Evolutionary conservation across 2,113 vertebrate genomes (phyloP), one percentile per base, ranked within the genome.

Genomic region (Acanthochromis polyacanthus): DNA sequence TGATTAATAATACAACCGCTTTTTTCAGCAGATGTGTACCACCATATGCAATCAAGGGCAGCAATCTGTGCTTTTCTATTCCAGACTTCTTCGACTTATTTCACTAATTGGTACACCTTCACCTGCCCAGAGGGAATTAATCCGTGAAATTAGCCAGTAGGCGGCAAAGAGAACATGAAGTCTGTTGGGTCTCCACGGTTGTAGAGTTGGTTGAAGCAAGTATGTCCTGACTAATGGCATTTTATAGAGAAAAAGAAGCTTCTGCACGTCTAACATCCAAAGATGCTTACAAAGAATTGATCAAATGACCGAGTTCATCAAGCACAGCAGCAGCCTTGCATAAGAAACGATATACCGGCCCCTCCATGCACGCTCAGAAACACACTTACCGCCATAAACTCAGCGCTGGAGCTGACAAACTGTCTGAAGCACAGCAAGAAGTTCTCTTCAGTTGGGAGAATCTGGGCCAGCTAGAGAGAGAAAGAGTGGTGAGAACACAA

Each of bases 391-490:
- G 97, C 96, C 98, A 99, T 99, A 51, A 99, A 99, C 88, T 99
- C 98, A 0, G 95, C 88, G 58, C 98, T 99, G 95, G 98, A 98
- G 65, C 97, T 95, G 82, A 98, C 97, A 19, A 98, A 97, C 90
- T 99, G 96, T 88, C 98, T 94, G 95, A 99, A 99, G 93, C 97
- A 99, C 78, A 99, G 94, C 71, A 99, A 92, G 89, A 99, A 99
- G 92, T 98, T 99, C 94, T 99, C 98, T 85, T 99, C 98, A 0
- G 98, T 99, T 3, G 98, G 98, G 72, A 99, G 95, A 93, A 99
- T 99, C 96, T 99, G 98, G 57, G 97, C 98, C 93, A 99, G 94
- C 98, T 99, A 85, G 0, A 87, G 72, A 66, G 71, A 82, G 56
- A 73, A 82, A 57, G 46, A 83, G 71, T 43, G 48, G 83, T 77